These are phyloP conservation scores for Scortum barcoo DNA, from an alignment of 2,113 vertebrate species.

Conservation along the genomic window DNA sequence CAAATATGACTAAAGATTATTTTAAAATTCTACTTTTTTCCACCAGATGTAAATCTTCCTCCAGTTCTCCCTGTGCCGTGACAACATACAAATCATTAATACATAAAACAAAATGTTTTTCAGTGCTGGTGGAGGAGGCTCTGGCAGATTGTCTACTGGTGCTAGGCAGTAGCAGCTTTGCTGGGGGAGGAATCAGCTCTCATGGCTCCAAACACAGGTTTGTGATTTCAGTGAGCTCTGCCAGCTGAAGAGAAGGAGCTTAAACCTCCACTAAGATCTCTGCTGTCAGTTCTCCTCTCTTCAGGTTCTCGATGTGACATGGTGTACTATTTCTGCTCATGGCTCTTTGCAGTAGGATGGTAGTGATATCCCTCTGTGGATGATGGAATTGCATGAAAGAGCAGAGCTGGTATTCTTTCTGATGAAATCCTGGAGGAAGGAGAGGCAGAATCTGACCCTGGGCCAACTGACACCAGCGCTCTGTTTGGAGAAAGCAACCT, in stretches of 20 bases:
- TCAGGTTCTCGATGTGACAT: constrained; percentile 7
- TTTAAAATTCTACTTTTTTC: not conserved
- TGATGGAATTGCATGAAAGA: constrained; percentile 29
- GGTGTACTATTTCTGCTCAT: constrained; percentile 35
- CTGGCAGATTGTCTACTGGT: constrained; percentile 28
- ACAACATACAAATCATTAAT: not conserved
- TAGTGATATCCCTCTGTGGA: constrained; percentile 35
- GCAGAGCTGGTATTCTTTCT: constrained; percentile 31
- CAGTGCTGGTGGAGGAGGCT: constrained; percentile 28
- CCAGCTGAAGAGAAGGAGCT: constrained; percentile 49
- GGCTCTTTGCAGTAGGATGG: not conserved
- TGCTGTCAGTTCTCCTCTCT: constrained; percentile 14
- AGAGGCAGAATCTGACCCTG: constrained; percentile 45
- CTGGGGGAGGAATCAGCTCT: constrained; percentile 34
- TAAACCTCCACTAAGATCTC: constrained; percentile 37
- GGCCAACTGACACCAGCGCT: constrained; percentile 34
- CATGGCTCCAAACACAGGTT: constrained; percentile 28
- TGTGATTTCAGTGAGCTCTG: constrained; percentile 27
- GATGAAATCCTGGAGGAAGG: constrained; percentile 50
- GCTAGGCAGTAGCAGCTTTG: constrained; percentile 1
- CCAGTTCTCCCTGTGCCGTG: not conserved
- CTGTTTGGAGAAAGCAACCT: constrained; percentile 33
- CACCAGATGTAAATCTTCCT: too few relatives aligned
- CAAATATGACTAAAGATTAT: too few relatives aligned
- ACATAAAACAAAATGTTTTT: not conserved